Conservation (phyloP, 2,888 invertebrate genomes). For the Tinea semifulvella region DNA sequence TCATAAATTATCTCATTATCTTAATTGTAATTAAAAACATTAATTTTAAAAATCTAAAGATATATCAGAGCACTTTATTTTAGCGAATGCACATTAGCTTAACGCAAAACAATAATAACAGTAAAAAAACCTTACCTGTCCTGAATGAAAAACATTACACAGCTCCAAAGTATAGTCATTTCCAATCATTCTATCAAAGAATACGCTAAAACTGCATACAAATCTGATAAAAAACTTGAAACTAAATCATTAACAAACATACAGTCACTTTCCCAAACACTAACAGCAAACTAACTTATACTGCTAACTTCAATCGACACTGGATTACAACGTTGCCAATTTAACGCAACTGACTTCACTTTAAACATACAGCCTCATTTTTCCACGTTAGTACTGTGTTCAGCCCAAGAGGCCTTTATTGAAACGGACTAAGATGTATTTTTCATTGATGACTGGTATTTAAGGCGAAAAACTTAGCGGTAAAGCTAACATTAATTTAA, state of each 20-base stretch:
- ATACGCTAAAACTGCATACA: constrained; percentile 13
- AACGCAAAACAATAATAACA: background rate
- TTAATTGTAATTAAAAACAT: no score
- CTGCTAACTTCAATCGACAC: constrained; percentile 39
- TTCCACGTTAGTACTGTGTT: no score
- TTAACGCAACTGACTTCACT: constrained; percentile 37
- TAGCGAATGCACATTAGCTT: background rate
- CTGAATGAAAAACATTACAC: constrained; percentile 88
- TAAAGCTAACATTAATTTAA: no score
- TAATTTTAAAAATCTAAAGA: no score
- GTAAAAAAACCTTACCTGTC: constrained; percentile 70
- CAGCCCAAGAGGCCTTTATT: no score
- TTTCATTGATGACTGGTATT: no score
- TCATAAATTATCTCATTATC: no score
- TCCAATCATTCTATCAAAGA: constrained; percentile 71
- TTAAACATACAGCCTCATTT: constrained; percentile 32
- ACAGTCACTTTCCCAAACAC: constrained; percentile 28
- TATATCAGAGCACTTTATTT: background rate
- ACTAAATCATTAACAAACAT: constrained; percentile 27
- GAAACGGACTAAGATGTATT: no score
- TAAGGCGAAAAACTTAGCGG: no score
- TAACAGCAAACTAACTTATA: constrained; percentile 36
- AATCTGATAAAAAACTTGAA: constrained; percentile 13
- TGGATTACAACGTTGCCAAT: constrained; percentile 43
- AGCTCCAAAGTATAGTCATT: constrained; percentile 89